A percentile compares a stretch with the other conserved stretches of the same genome.
Evolutionary conservation across 1,140 invertebrate species (phyloP).

Genomic region (Anastrepha obliqua): DNA sequence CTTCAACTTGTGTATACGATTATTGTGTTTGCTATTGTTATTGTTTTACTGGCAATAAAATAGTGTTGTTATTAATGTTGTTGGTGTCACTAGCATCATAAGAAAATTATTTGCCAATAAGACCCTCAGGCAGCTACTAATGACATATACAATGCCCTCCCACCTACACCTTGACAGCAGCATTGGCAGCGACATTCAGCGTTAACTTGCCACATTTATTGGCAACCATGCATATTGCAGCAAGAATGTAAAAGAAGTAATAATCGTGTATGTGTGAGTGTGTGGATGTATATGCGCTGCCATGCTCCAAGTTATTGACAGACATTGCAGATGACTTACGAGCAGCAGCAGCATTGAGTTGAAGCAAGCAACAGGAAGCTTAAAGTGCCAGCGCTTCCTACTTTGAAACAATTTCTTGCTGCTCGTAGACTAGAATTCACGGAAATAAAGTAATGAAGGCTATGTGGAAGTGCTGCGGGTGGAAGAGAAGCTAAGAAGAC

Average conservation of each 20-base stretch:
- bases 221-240: background rate
- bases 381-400: slow-evolving; percentile 49
- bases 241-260: background rate
- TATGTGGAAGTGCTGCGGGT: background rate
- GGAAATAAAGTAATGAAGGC: slow-evolving; percentile 1
- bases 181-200: background rate
- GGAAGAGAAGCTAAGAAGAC: background rate
- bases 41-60: background rate
- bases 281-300: background rate
- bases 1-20: too few relatives aligned
- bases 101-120: slow-evolving; percentile 30
- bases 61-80: background rate
- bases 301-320: slow-evolving; percentile 16
- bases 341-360: background rate
- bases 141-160: background rate
- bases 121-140: slow-evolving; percentile 23
- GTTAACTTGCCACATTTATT: slow-evolving; percentile 10
- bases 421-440: slow-evolving; percentile 2
- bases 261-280: background rate
- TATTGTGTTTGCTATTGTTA: background rate
- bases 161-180: background rate
- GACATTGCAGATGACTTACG: background rate
- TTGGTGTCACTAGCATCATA: background rate
- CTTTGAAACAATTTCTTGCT: slow-evolving; percentile 47
- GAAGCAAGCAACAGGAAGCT: slow-evolving; percentile 39